Conservation (phyloP, 1,140 invertebrate genomes). For the Rhagoletis zephyria region DNA sequence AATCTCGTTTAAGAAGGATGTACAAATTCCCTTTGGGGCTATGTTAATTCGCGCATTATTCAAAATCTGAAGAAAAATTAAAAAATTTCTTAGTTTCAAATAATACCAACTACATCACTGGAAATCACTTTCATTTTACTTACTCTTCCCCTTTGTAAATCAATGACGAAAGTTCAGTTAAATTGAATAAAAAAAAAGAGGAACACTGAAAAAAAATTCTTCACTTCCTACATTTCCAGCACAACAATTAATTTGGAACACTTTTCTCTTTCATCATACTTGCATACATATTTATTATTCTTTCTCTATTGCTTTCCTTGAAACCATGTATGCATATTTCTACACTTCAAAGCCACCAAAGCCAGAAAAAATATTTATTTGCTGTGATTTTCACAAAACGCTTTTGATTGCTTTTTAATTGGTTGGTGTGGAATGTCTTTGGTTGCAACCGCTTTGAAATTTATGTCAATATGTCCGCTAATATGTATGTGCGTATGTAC, state of each 20-base stretch:
- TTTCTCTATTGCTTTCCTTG: background rate
- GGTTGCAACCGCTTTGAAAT: background rate
- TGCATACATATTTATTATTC: background rate
- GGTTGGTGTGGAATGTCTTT: conserved; percentile 24
- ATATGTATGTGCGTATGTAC: background rate
- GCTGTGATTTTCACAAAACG: conserved; percentile 44
- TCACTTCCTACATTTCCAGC: background rate
- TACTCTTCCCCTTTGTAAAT: no score
- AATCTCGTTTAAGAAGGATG: no score
- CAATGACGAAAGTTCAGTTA: no score
- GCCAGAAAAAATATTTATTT: conserved; percentile 40
- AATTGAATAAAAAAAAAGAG: no score
- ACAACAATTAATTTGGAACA: background rate
- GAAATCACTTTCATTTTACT: no score
- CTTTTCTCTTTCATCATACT: background rate
- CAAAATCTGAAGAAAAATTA: no score
- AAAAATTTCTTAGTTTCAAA: no score
- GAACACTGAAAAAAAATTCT: no score
- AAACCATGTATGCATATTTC: background rate
- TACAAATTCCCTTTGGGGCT: no score
- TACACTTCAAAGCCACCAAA: conserved; percentile 24
- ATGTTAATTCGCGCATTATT: no score
- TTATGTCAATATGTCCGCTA: background rate
- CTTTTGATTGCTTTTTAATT: conserved; percentile 40
- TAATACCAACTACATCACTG: no score